Evolutionary conservation across 30 jellyfish, hydroid and myxozoan species (phyloP), one percentile per base, ranked within the genome.

Genomic region (Nemopilema nomurai): DNA sequence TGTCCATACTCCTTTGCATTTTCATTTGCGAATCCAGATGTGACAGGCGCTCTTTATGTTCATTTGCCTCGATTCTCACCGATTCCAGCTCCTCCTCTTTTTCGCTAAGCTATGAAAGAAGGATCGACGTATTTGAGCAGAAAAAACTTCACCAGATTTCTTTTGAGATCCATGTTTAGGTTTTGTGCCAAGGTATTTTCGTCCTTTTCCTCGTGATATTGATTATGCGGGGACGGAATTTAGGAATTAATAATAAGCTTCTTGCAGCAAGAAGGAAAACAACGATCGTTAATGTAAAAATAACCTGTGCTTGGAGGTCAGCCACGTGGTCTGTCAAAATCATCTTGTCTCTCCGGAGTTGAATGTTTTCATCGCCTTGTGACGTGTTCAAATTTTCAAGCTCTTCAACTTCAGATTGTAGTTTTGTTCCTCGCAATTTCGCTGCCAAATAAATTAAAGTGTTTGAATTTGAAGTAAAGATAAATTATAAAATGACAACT

Each of bases 371-470:
- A 27, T 89, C 89, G 49, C 66, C 49, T 62, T 89, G 93, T 8
- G 89, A 74, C 25, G 94, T 29, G 76, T 89, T 82, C 89, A 88
- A 3, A 28, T 87, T 30, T 75, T 93, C 97, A n/a, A 89, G 82
- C 53, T 89, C 97, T 25, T 84, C 96, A 18, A 93, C 88, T 77
- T 92, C 97, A 16, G 96, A 90, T 79, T 88, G 89, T 51, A 82
- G 72, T 41, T 76, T 83, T 21, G 91, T 75, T 31, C 95, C 90
- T 28, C 91, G 86, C 19, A 81, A 76, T 66, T 78, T 82, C 80
- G 91, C 98, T 92, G 70, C 13, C 49, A 69, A 32, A 28, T 29
- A 41, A 77, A 67, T 26, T 4, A 25, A 33, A 8, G n/a, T 24
- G 20, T 24, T 0, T 13, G 16, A 9, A 67, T 51, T 24, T 24